Percentiles rank a stretch among this genome's conserved stretches.
Evolutionary conservation across 2,888 invertebrate genomes (phyloP).

Genomic region (Dynastes grantii): DNA sequence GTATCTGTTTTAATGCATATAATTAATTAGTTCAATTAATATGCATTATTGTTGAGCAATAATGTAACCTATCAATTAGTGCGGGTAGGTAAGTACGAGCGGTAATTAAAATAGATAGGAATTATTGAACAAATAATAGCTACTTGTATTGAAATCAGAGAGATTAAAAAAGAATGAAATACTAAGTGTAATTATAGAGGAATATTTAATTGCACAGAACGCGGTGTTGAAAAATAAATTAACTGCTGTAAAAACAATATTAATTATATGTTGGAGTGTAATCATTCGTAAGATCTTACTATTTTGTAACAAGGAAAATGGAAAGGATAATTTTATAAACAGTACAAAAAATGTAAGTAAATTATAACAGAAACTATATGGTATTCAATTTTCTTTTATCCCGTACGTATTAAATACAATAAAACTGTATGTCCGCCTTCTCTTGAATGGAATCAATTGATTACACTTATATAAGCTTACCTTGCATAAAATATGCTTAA

Average conservation of each 20-base stretch:
- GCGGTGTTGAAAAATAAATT: slow-evolving; percentile 8
- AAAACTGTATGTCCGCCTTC: too few relatives aligned
- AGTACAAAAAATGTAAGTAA: neutral
- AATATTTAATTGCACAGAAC: slow-evolving; percentile 10
- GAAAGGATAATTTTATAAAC: neutral
- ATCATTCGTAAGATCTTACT: neutral
- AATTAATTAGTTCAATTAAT: neutral
- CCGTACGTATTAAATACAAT: too few relatives aligned
- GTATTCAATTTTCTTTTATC: too few relatives aligned
- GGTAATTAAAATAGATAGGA: slow-evolving; percentile 13
- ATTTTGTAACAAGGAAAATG: neutral
- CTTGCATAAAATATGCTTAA: too few relatives aligned
- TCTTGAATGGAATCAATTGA: too few relatives aligned
- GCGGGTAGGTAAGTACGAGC: neutral
- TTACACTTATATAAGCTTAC: too few relatives aligned
- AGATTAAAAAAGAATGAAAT: neutral
- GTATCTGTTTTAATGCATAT: slow-evolving; percentile 1
- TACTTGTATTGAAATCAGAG: neutral
- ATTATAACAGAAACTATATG: too few relatives aligned
- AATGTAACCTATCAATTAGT: slow-evolving; percentile 19
- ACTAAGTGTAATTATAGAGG: neutral
- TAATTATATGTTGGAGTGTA: slow-evolving; percentile 8
- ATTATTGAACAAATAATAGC: slow-evolving; percentile 10
- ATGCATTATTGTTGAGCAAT: slow-evolving; percentile 21
- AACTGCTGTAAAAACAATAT: neutral